Conservation (phyloP, 2,797 vertebrate species). For the Tenualosa ilisha region DNA sequence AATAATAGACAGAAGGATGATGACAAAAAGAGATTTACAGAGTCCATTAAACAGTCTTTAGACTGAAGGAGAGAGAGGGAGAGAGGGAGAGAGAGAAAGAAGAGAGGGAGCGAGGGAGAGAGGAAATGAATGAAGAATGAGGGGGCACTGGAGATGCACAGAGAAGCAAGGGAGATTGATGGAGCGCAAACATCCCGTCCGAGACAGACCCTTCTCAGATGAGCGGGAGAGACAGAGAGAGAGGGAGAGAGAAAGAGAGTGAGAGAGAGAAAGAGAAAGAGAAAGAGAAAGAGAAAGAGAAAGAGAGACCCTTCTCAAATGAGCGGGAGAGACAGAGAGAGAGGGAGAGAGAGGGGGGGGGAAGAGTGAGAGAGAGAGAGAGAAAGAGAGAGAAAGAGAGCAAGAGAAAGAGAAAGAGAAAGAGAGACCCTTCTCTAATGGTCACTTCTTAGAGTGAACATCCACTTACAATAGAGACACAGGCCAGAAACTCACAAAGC, state of each 20-base stretch:
- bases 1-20: neutral
- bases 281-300: too few relatives aligned
- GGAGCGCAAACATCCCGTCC: too few relatives aligned
- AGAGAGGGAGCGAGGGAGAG: neutral
- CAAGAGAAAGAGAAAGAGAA: too few relatives aligned
- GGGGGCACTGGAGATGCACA: neutral
- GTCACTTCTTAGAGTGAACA: too few relatives aligned
- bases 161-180: neutral
- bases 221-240: conserved; percentile 9
- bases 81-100: neutral
- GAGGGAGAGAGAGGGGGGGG: conserved; percentile 42
- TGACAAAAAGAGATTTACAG: neutral
- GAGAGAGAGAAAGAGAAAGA: neutral
- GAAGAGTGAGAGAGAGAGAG: conserved; percentile 30
- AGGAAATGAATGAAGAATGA: neutral
- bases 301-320: too few relatives aligned
- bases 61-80: neutral
- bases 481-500: too few relatives aligned
- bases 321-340: neutral
- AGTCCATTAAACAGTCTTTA: neutral
- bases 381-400: neutral
- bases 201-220: too few relatives aligned
- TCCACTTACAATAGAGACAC: too few relatives aligned
- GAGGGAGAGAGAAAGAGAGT: neutral
- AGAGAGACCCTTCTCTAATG: too few relatives aligned